Evolutionary conservation across 2,797 vertebrate genomes (phyloP).

Genomic region (Sebastes alutus): DNA sequence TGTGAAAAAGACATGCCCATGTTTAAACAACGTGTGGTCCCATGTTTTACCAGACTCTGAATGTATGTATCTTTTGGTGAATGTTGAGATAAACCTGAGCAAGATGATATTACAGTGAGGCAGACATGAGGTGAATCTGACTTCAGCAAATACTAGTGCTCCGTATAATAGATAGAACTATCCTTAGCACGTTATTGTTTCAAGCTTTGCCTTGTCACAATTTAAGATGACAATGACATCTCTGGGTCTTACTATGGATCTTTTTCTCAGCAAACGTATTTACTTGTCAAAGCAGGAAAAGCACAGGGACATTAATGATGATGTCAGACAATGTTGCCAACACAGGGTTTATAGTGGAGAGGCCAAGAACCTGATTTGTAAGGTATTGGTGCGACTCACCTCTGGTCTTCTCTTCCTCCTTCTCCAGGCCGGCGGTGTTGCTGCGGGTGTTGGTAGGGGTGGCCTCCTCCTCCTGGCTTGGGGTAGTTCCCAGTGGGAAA

Average conservation of each 20-base stretch:
- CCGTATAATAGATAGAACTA: too few species aligned
- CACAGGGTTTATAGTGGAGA: neutral
- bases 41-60: neutral
- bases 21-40: neutral
- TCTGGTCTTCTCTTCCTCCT: slow-evolving; percentile 33
- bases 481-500: slow-evolving; percentile 62
- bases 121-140: neutral
- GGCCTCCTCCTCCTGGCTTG: slow-evolving; percentile 65
- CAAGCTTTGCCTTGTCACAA: neutral
- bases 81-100: neutral
- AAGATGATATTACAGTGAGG: neutral
- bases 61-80: neutral
- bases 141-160: neutral
- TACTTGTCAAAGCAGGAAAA: neutral
- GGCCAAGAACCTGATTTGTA: neutral
- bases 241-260: neutral
- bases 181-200: neutral
- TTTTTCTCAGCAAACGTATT: neutral
- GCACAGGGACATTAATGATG: neutral
- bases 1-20: neutral
- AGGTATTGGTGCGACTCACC: slow-evolving; percentile 40
- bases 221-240: neutral
- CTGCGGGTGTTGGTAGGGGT: slow-evolving; percentile 28
- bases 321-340: neutral
- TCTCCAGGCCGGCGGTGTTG: neutral